phyloP scores from a whole-genome alignment of 2,113 vertebrate species.

The Melanocharis versteri region DNA sequence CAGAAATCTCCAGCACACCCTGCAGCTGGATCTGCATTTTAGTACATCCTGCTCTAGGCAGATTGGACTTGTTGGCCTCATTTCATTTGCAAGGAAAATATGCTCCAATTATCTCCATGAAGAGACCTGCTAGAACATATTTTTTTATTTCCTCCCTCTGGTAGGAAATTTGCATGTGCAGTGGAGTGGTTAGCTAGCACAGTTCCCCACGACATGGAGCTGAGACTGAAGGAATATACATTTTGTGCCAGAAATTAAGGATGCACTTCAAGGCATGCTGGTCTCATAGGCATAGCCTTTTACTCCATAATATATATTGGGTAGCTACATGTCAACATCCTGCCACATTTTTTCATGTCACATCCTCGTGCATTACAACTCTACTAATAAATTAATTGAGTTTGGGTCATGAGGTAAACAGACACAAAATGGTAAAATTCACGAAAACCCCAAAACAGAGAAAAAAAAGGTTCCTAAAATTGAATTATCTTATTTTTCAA shows the following conservation, averaged over 20 bases:
- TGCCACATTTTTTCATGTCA: not conserved
- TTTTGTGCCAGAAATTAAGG: not conserved
- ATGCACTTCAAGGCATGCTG: not conserved
- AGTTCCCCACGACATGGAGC: not conserved
- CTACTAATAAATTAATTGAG: not conserved
- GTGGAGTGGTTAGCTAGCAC: not conserved
- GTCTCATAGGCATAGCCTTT: not conserved
- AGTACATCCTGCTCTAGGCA: not conserved
- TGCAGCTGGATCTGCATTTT: not conserved
- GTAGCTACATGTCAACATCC: not conserved
- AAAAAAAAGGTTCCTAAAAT: not conserved
- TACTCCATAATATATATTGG: not conserved
- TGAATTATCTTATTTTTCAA: not conserved
- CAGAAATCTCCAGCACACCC: not conserved
- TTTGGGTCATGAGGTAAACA: not conserved
- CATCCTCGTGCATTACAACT: not conserved
- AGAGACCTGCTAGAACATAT: not conserved
- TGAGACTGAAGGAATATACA: not conserved
- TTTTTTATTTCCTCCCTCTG: not conserved
- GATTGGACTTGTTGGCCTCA: not conserved
- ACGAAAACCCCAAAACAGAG: fast-evolving
- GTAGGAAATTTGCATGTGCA: not conserved
- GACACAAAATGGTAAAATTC: not conserved
- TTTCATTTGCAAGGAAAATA: slow-evolving; percentile 18
- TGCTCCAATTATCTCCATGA: not conserved